Evolutionary conservation across 2,113 vertebrate species (phyloP).

Genomic region (Sialia sialis): DNA sequence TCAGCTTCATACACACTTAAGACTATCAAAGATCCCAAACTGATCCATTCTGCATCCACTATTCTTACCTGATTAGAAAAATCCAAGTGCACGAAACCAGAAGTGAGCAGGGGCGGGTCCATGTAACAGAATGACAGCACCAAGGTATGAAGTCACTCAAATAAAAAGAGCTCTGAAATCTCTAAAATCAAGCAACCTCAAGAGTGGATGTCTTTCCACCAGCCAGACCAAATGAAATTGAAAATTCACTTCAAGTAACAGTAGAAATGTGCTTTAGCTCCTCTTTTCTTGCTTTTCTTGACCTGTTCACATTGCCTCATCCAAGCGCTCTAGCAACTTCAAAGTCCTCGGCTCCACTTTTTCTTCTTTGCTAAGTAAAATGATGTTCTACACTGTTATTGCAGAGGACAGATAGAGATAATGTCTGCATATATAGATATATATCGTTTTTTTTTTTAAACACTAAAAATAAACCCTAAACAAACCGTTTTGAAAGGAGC

Average conservation of each 20-base stretch:
- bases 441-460: background rate
- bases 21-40: background rate
- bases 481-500: background rate
- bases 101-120: background rate
- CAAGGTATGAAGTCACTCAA: background rate
- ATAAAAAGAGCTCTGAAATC: background rate
- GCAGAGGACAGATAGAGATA: background rate
- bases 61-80: background rate
- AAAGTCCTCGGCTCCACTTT: background rate
- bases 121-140: accelerated
- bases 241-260: background rate
- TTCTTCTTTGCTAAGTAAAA: background rate
- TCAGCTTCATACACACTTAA: background rate
- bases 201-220: background rate
- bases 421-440: too few relatives aligned
- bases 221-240: background rate
- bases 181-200: background rate
- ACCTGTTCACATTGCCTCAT: background rate
- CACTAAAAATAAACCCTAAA: background rate
- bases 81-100: background rate
- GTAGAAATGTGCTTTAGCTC: background rate
- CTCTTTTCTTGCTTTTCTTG: background rate
- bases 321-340: background rate
- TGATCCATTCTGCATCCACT: background rate
- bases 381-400: background rate